Evolutionary conservation across 2,113 vertebrate genomes (phyloP).

Genomic region (Oreocharis arfaki): DNA sequence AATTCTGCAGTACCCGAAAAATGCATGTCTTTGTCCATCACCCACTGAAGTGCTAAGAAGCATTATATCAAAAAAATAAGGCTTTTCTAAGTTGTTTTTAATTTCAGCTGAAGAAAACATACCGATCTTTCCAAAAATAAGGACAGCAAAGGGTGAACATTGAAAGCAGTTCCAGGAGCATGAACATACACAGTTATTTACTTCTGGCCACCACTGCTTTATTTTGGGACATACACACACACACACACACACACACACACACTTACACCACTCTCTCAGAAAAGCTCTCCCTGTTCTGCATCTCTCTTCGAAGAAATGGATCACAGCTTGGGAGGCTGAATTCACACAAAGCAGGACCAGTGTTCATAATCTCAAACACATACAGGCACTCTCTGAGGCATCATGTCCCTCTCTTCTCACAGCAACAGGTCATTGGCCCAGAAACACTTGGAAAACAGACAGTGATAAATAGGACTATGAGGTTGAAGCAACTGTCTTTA

Average conservation of each 20-base stretch:
- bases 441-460: not conserved
- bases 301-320: not conserved
- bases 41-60: not conserved
- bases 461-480: not conserved
- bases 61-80: not conserved
- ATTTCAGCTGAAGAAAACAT: not conserved
- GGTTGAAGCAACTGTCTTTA: not conserved
- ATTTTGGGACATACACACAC: not conserved
- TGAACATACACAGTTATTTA: accelerated
- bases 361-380: not conserved
- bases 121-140: not conserved
- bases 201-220: not conserved
- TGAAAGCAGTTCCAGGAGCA: not conserved
- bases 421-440: not conserved
- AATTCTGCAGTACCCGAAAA: not conserved
- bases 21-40: not conserved
- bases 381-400: accelerated
- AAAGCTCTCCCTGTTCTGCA: not conserved
- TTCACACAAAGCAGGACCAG: not conserved
- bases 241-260: accelerated
- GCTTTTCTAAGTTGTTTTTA: not conserved
- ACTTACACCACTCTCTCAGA: not conserved
- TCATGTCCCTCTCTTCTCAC: not conserved
- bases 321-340: not conserved
- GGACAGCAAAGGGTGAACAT: not conserved